phyloP scores from a whole-genome alignment of 2,113 vertebrate genomes.

The Nannobrachium achirus region DNA sequence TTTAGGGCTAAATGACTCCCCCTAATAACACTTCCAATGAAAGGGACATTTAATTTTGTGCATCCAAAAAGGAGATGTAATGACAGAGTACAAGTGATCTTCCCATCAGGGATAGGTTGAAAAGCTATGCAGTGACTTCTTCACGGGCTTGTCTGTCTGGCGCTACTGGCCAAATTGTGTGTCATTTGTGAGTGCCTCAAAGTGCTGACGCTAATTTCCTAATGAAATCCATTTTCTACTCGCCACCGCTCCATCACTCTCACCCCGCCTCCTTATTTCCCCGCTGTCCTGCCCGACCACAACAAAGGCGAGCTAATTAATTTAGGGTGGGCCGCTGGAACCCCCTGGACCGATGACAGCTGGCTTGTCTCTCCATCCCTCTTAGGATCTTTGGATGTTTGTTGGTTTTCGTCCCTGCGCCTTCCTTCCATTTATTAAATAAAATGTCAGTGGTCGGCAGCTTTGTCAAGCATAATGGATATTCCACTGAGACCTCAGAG shows the following conservation, averaged over 20 bases:
- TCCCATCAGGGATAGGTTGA: constrained; percentile 26
- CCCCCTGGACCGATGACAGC: constrained; percentile 82
- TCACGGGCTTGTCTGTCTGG: constrained; percentile 56
- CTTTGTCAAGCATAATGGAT: constrained; percentile 81
- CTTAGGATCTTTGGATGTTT: constrained; percentile 75
- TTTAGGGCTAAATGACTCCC: constrained; percentile 7
- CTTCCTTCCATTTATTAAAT: constrained; percentile 83
- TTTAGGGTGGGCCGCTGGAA: constrained; percentile 74
- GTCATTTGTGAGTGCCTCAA: constrained; percentile 77
- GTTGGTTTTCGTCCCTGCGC: constrained; percentile 66
- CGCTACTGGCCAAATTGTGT: constrained; percentile 77
- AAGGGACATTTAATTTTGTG: constrained; percentile 26
- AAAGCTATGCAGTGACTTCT: constrained; percentile 39
- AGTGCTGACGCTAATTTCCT: constrained; percentile 88
- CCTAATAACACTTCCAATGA: constrained; percentile 29
- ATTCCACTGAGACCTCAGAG: constrained; percentile 74
- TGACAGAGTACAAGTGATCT: constrained; percentile 17
- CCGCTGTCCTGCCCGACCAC: constrained; percentile 71
- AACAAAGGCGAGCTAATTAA: constrained; percentile 85
- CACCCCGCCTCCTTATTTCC: constrained; percentile 49
- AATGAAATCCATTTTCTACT: constrained; percentile 87
- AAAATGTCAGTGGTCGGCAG: constrained; percentile 81
- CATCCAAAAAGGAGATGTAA: constrained; percentile 11
- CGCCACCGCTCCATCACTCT: constrained; percentile 67
- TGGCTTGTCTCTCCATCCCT: constrained; percentile 73